Percentiles rank a stretch among this genome's conserved stretches.
Conservation (phyloP, 2,113 vertebrate genomes). For the Callipepla squamata region DNA sequence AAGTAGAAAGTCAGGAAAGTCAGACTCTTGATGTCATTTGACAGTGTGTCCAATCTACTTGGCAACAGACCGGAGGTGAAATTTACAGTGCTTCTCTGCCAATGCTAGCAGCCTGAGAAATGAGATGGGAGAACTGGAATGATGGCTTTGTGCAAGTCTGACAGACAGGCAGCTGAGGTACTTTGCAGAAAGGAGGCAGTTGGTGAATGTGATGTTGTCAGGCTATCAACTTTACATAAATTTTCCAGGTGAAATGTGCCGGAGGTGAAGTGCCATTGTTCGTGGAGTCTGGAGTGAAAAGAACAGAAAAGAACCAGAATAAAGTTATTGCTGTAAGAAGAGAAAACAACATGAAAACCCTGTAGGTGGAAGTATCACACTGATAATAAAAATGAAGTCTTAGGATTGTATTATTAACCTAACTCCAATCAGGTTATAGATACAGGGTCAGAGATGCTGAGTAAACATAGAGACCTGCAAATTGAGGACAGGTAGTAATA, state of each 20-base stretch:
- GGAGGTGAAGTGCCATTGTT: background rate
- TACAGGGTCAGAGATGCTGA: background rate
- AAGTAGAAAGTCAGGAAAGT: background rate
- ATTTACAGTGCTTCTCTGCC: background rate
- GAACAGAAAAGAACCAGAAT: background rate
- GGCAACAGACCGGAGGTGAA: background rate
- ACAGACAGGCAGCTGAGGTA: background rate
- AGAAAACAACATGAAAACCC: background rate
- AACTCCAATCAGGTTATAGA: background rate
- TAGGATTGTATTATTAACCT: background rate
- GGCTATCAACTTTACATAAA: background rate
- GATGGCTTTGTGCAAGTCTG: background rate
- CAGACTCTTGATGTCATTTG: background rate
- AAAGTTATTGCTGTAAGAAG: background rate
- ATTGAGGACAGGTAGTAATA: background rate
- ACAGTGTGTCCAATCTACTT: fast-evolving
- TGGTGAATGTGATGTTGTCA: background rate
- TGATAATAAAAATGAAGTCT: background rate
- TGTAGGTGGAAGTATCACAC: background rate
- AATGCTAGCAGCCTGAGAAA: background rate
- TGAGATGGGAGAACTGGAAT: background rate
- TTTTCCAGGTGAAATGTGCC: background rate
- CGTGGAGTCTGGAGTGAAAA: background rate
- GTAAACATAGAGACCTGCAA: background rate
- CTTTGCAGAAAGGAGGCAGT: background rate